These are phyloP conservation scores for Myiozetetes cayanensis DNA, from an alignment of 2,113 vertebrate genomes.

Conservation along the genomic window DNA sequence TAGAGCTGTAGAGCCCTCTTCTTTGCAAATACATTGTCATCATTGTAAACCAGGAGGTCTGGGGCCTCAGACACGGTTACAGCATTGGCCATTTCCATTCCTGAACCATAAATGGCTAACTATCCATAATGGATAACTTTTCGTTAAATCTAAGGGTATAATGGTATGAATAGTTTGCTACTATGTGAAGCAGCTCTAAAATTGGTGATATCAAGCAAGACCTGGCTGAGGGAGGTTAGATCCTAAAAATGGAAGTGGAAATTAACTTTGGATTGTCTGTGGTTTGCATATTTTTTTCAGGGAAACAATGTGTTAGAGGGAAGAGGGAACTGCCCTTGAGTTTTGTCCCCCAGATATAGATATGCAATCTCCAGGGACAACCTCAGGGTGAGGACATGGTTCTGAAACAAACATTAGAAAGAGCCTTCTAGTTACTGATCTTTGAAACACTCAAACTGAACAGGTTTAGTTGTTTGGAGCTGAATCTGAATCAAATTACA, in stretches of 20 bases:
- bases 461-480: background rate
- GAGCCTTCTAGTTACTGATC: background rate
- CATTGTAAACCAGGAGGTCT: background rate
- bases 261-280: background rate
- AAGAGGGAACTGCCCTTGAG: background rate
- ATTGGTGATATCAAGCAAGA: background rate
- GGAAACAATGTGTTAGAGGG: background rate
- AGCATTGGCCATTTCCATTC: background rate
- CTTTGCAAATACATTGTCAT: background rate
- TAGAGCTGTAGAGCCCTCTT: background rate
- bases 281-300: background rate
- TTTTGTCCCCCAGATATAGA: background rate
- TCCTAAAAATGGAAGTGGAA: background rate
- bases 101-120: background rate
- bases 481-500: background rate
- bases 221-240: background rate
- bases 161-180: background rate
- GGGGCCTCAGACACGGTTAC: accelerated
- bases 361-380: background rate
- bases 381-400: background rate
- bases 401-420: background rate
- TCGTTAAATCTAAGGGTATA: background rate
- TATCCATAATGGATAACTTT: background rate
- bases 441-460: background rate
- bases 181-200: background rate